Evolutionary conservation across 2,888 invertebrate genomes (phyloP).

Genomic region (Drosophila monieri): DNA sequence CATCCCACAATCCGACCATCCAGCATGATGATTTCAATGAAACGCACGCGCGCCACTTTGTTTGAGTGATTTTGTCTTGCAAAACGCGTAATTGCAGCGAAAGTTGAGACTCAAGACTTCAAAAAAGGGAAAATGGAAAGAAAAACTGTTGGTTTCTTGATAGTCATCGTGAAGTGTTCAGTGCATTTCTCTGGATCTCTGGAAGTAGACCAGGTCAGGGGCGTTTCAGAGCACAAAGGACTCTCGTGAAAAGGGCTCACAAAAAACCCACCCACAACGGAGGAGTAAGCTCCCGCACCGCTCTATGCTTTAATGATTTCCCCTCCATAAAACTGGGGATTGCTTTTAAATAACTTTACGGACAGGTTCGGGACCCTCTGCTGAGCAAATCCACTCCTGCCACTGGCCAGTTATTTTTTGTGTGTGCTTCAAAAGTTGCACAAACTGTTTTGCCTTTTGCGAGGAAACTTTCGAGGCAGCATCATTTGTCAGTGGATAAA

Average conservation of each 20-base stretch:
- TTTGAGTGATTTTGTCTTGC: constrained; percentile 76
- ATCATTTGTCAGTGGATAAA: constrained; percentile 80
- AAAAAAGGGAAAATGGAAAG: constrained; percentile 14
- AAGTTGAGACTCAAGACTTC: constrained; percentile 62
- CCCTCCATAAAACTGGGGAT: background rate
- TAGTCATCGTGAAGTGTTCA: constrained; percentile 35
- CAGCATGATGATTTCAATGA: constrained; percentile 67
- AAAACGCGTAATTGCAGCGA: constrained; percentile 75
- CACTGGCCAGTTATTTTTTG: constrained; percentile 21
- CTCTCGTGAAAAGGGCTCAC: background rate
- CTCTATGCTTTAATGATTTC: background rate
- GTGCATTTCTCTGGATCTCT: constrained; percentile 1
- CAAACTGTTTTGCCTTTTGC: constrained; percentile 76
- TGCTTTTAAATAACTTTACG: background rate
- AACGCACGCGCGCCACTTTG: constrained; percentile 74
- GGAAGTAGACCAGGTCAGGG: constrained; percentile 26
- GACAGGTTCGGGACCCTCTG: background rate
- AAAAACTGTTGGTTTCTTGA: constrained; percentile 39
- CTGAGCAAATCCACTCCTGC: constrained; percentile 6
- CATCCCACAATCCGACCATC: constrained; percentile 15
- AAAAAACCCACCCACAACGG: background rate
- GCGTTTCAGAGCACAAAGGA: constrained; percentile 1
- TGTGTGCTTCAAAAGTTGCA: constrained; percentile 63
- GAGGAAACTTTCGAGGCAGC: constrained; percentile 66
- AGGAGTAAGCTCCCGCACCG: background rate